phyloP scores from a whole-genome alignment of 2,113 vertebrate genomes.

The Narcine bancroftii region DNA sequence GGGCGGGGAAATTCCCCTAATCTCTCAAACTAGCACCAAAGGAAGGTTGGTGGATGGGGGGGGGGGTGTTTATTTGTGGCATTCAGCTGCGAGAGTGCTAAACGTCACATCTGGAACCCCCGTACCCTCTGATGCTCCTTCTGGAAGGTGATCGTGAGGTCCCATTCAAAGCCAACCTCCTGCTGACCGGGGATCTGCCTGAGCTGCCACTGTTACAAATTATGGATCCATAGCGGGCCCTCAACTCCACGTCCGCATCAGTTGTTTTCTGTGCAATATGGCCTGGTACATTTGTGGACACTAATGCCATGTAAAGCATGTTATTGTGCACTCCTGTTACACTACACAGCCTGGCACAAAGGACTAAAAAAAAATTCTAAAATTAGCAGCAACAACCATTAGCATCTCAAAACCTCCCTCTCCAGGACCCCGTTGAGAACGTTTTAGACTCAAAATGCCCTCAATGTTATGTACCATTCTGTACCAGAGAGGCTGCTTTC shows the following conservation, averaged over 20 bases:
- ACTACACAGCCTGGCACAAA: neutral
- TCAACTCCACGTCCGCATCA: neutral
- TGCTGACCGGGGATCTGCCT: too few relatives aligned
- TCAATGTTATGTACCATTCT: neutral
- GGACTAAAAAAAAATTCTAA: neutral
- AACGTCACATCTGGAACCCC: too few relatives aligned
- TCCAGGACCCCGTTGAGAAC: neutral
- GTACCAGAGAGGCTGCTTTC: neutral
- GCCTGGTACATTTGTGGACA: neutral
- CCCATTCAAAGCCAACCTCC: too few relatives aligned
- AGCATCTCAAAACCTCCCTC: neutral
- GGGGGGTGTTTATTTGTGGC: too few relatives aligned
- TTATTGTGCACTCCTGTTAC: neutral
- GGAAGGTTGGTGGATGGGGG: too few relatives aligned
- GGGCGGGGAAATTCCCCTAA: too few relatives aligned
- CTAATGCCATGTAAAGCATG: neutral
- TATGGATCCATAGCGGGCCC: too few relatives aligned
- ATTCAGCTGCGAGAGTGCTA: too few relatives aligned
- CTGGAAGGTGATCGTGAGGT: too few relatives aligned
- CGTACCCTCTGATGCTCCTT: too few relatives aligned
- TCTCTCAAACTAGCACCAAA: too few relatives aligned
- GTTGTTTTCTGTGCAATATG: neutral
- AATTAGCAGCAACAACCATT: neutral
- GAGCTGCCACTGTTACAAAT: too few relatives aligned
- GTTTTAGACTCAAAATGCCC: neutral